These are phyloP conservation scores for Tragopan temminckii DNA, from an alignment of 2,797 vertebrate genomes.

Conservation along the genomic window DNA sequence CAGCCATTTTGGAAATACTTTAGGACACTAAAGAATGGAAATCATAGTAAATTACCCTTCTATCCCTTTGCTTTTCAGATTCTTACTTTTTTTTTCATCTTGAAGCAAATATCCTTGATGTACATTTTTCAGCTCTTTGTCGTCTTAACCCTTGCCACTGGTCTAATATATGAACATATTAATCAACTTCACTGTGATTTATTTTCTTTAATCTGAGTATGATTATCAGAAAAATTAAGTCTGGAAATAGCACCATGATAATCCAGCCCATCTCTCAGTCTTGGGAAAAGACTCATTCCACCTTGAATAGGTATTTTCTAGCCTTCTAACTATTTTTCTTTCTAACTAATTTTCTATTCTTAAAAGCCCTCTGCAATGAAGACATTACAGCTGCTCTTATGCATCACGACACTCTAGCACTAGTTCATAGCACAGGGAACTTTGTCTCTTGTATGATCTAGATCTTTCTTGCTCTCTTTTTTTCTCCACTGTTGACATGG, in stretches of 20 bases:
- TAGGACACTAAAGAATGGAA: not conserved
- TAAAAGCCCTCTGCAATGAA: not conserved
- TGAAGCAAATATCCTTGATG: not conserved
- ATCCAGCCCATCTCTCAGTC: not conserved
- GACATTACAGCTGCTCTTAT: not conserved
- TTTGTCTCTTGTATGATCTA: not conserved
- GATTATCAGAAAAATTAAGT: conserved; percentile 25
- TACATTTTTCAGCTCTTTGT: not conserved
- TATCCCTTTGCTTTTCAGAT: not conserved
- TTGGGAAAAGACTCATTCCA: not conserved
- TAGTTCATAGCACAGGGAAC: not conserved
- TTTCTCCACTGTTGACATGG: not conserved
- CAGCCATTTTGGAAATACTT: conserved; percentile 5
- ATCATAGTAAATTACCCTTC: not conserved
- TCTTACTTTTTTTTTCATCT: not conserved
- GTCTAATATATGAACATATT: not conserved
- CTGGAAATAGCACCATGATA: not conserved
- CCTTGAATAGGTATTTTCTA: not conserved
- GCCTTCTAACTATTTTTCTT: not conserved
- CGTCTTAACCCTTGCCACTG: not conserved
- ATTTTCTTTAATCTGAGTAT: not conserved
- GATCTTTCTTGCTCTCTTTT: not conserved
- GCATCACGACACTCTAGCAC: not conserved
- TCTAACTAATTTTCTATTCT: not conserved
- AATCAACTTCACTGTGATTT: not conserved